Percentiles rank a stretch among this genome's conserved stretches.
phyloP scores from a whole-genome alignment of 2,113 vertebrate species.

The Sorex araneus region DNA sequence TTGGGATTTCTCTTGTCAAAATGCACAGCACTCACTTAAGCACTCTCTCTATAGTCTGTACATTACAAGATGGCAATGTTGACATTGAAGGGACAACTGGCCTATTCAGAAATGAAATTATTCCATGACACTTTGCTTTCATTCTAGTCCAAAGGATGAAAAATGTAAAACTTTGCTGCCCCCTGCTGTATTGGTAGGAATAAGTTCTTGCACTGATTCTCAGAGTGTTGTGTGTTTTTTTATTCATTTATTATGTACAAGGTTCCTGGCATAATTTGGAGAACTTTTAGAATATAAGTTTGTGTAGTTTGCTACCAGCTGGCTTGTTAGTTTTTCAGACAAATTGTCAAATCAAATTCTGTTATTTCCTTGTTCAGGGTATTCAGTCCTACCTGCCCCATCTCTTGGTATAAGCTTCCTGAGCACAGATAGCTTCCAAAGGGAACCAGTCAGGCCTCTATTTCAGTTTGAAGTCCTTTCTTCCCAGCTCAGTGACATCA shows the following conservation, averaged over 20 bases:
- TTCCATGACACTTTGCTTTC: conserved; percentile 67
- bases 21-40: neutral
- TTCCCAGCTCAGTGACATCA: neutral
- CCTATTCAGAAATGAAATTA: conserved; percentile 73
- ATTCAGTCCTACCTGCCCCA: neutral
- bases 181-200: conserved; percentile 86
- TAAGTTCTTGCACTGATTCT: conserved; percentile 71
- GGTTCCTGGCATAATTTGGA: conserved; percentile 62
- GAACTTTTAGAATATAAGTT: conserved; percentile 36
- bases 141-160: conserved; percentile 55
- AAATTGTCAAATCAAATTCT: neutral
- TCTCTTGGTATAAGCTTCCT: conserved; percentile 6
- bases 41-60: neutral
- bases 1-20: conserved; percentile 19
- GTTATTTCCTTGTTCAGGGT: conserved; percentile 6
- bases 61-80: conserved; percentile 16
- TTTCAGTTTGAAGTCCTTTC: conserved; percentile 23
- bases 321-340: conserved; percentile 41
- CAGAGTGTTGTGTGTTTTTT: neutral
- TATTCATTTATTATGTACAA: conserved; percentile 36
- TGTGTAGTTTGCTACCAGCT: conserved; percentile 10
- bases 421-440: neutral
- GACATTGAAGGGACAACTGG: conserved; percentile 26
- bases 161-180: conserved; percentile 88
- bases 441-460: neutral